These are phyloP conservation scores for Burhinus oedicnemus DNA, from an alignment of 2,113 vertebrate species.

Conservation along the genomic window DNA sequence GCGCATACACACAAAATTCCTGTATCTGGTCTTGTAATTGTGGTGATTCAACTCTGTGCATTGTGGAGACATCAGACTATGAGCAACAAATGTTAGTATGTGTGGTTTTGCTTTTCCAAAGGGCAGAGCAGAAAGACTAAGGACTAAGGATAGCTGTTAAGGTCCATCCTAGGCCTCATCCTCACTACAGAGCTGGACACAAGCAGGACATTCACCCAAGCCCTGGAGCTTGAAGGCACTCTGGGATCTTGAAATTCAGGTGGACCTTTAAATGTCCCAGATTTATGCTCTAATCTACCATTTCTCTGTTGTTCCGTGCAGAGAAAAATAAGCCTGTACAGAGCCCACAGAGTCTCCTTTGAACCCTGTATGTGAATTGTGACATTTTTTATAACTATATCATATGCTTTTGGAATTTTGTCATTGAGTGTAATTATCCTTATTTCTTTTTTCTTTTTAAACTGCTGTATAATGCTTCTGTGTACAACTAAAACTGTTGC, in stretches of 20 bases:
- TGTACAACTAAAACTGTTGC: neutral
- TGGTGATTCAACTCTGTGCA: neutral
- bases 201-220: neutral
- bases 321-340: neutral
- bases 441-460: neutral
- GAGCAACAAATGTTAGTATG: neutral
- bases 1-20: rapidly evolving
- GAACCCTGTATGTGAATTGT: neutral
- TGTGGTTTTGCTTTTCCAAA: neutral
- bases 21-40: neutral
- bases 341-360: neutral
- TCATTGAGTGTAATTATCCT: neutral
- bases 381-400: neutral
- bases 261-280: neutral
- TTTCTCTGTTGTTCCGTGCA: neutral
- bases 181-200: neutral
- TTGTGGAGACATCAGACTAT: rapidly evolving
- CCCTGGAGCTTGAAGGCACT: rapidly evolving
- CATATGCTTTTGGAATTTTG: neutral
- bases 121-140: neutral
- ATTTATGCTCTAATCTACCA: neutral
- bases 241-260: neutral
- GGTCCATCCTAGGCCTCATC: neutral
- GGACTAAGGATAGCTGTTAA: neutral
- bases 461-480: neutral